Evolutionary conservation across 2,797 vertebrate genomes (phyloP).

Genomic region (Myripristis murdjan): DNA sequence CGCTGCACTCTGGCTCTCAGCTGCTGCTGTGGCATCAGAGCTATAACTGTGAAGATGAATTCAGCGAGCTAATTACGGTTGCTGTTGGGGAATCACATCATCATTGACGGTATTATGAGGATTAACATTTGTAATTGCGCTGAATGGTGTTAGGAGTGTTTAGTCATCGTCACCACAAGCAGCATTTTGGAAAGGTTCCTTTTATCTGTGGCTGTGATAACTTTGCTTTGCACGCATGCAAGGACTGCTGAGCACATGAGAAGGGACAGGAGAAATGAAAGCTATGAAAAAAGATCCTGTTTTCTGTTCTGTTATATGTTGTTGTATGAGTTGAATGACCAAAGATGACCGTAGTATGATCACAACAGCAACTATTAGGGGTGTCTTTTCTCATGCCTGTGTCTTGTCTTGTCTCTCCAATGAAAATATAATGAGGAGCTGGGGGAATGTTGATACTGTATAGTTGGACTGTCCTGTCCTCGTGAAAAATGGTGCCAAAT

Average conservation of each 20-base stretch:
- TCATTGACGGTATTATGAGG: conserved; percentile 10
- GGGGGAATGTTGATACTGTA: conserved; percentile 69
- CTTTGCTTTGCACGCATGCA: neutral
- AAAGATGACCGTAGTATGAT: conserved; percentile 34
- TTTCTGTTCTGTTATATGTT: conserved; percentile 54
- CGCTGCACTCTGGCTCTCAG: conserved; percentile 14
- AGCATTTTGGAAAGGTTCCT: conserved; percentile 17
- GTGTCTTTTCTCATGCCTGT: conserved; percentile 26
- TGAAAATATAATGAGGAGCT: conserved; percentile 68
- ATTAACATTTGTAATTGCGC: conserved; percentile 22
- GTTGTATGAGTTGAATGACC: conserved; percentile 38
- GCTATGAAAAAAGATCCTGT: conserved; percentile 35
- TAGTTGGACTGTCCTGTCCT: conserved; percentile 76
- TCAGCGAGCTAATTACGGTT: conserved; percentile 9
- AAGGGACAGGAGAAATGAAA: conserved; percentile 59
- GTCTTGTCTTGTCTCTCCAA: conserved; percentile 46
- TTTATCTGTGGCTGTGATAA: conserved; percentile 6
- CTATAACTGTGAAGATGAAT: conserved; percentile 27
- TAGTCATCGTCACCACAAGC: conserved; percentile 21
- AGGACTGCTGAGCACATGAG: conserved; percentile 17
- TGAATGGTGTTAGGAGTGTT: conserved; percentile 38
- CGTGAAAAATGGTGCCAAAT: conserved; percentile 68
- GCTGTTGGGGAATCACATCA: conserved; percentile 20
- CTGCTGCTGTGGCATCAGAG: conserved; percentile 23
- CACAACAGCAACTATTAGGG: conserved; percentile 32